These are phyloP conservation scores for Trimorus sp. DNA, from an alignment of 2,888 invertebrate species.

Conservation along the genomic window DNA sequence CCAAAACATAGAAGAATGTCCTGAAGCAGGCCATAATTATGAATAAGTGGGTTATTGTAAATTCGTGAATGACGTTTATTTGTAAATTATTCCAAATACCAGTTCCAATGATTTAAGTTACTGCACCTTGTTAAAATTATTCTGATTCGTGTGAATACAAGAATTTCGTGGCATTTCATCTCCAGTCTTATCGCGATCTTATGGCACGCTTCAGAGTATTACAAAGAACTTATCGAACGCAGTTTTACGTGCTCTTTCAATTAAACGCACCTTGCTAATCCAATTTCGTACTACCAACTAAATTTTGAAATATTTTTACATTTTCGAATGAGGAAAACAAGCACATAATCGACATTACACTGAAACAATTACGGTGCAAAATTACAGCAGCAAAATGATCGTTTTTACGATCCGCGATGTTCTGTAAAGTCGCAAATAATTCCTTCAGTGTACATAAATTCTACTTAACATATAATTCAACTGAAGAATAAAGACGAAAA, in stretches of 20 bases:
- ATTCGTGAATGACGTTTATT: not conserved
- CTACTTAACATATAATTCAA: slow-evolving; percentile 26
- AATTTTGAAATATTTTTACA: slow-evolving; percentile 39
- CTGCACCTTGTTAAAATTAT: too few species aligned
- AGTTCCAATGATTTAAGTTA: too few species aligned
- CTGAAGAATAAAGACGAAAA: slow-evolving; percentile 34
- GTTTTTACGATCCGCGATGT: too few species aligned
- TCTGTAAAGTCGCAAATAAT: too few species aligned
- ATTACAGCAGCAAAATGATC: too few species aligned
- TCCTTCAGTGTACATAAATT: slow-evolving; percentile 21
- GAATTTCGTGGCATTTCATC: not conserved
- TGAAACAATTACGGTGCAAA: too few species aligned
- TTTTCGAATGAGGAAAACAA: slow-evolving; percentile 28
- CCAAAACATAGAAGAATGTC: not conserved
- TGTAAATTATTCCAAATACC: too few species aligned
- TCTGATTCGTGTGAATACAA: not conserved
- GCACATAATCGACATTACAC: slow-evolving; percentile 8
- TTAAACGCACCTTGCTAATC: slow-evolving; percentile 14
- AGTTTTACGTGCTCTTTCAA: slow-evolving; percentile 34
- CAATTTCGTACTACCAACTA: slow-evolving; percentile 9
- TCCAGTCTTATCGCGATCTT: slow-evolving; percentile 34
- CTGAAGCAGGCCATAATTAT: slow-evolving; percentile 45
- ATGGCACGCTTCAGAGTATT: slow-evolving; percentile 58
- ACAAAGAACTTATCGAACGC: slow-evolving; percentile 20
- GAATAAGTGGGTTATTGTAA: not conserved